Conservation (phyloP, 2,888 invertebrate species). For the Buathra laborator region DNA sequence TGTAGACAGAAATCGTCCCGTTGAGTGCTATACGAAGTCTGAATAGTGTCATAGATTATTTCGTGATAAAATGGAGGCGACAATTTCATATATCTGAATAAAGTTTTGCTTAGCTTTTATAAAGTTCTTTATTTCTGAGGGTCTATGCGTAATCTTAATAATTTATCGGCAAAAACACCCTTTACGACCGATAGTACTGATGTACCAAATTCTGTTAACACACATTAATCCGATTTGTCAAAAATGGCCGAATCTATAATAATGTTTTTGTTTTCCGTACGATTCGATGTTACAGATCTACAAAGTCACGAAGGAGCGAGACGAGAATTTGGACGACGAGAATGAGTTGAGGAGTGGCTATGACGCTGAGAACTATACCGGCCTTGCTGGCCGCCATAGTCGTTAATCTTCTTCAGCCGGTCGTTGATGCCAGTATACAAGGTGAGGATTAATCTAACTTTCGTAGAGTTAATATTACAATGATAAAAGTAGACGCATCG, state of each 20-base stretch:
- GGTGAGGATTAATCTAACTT: slow-evolving; percentile 49
- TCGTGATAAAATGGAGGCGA: no score
- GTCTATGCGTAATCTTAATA: no score
- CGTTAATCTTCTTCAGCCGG: slow-evolving; percentile 78
- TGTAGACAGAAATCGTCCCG: no score
- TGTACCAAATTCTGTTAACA: no score
- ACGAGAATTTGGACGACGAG: slow-evolving; percentile 74
- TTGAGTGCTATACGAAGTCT: no score
- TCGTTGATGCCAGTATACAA: slow-evolving; percentile 63
- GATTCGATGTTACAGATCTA: slow-evolving; percentile 54
- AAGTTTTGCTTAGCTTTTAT: no score
- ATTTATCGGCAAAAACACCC: no score
- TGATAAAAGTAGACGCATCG: neutral
- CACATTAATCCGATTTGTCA: neutral
- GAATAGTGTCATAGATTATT: no score
- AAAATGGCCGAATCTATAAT: neutral
- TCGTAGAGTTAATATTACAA: neutral
- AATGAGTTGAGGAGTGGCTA: slow-evolving; percentile 83
- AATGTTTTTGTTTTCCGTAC: neutral
- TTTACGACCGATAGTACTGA: no score
- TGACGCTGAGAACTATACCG: slow-evolving; percentile 82
- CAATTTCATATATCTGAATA: no score
- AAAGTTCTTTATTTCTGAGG: no score
- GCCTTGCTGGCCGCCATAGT: slow-evolving; percentile 83
- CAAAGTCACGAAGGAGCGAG: slow-evolving; percentile 45